These are phyloP conservation scores for Trachemys scripta DNA, from an alignment of 2,113 vertebrate genomes.

Conservation along the genomic window DNA sequence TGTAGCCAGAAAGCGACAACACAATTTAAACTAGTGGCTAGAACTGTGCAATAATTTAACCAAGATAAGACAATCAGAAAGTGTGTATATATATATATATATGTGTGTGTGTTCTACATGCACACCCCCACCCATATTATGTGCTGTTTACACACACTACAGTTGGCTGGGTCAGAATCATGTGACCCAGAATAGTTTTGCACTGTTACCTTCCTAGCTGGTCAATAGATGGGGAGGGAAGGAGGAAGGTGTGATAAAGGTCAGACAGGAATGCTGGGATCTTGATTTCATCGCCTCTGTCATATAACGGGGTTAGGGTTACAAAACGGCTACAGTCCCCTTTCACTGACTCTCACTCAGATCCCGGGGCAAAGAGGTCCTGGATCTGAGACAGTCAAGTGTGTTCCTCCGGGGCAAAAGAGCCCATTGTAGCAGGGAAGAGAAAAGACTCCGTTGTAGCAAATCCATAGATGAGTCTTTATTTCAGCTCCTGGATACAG, in stretches of 20 bases:
- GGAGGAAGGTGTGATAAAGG: background rate
- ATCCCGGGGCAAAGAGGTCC: background rate
- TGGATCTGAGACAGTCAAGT: background rate
- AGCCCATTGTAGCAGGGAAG: background rate
- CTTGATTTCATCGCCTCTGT: background rate
- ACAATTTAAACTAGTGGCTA: slow-evolving; percentile 12
- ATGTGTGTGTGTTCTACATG: no score
- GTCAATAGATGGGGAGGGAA: background rate
- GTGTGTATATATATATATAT: background rate
- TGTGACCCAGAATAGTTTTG: background rate
- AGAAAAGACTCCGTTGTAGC: background rate
- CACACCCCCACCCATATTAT: no score
- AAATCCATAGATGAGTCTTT: background rate
- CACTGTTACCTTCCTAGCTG: background rate
- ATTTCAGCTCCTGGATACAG: background rate
- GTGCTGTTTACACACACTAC: background rate
- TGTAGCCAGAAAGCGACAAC: background rate
- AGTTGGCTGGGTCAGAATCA: background rate
- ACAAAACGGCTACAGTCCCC: background rate
- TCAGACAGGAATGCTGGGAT: background rate
- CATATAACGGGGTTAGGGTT: background rate
- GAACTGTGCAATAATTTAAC: background rate
- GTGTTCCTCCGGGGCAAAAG: background rate
- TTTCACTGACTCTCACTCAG: background rate
- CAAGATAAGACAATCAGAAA: background rate